Percentiles rank a stretch among this genome's conserved stretches.
Conservation (phyloP, 2,797 vertebrate species). For the Scyliorhinus canicula region DNA sequence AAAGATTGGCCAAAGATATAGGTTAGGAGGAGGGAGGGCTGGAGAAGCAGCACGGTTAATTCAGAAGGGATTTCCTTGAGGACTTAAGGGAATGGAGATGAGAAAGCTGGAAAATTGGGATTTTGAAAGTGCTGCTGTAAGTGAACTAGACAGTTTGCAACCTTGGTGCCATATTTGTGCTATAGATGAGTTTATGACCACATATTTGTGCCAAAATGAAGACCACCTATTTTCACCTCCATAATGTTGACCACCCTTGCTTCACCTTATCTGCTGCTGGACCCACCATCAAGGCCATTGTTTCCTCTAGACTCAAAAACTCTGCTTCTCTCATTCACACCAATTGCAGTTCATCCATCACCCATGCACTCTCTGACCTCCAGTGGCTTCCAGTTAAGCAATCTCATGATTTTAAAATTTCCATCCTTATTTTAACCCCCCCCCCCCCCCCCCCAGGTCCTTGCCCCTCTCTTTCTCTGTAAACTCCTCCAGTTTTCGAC, state of each 20-base stretch:
- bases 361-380: background rate
- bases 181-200: no score
- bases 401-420: background rate
- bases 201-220: background rate
- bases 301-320: background rate
- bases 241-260: background rate
- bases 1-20: background rate
- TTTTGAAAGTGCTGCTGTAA: background rate
- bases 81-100: background rate
- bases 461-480: background rate
- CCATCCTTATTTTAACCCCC: background rate
- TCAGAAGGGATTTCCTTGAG: background rate
- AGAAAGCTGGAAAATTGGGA: no score
- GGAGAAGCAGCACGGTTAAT: background rate
- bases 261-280: background rate
- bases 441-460: background rate
- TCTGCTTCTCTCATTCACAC: background rate
- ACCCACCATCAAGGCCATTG: background rate
- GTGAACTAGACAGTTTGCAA: background rate
- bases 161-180: background rate
- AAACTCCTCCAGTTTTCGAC: background rate
- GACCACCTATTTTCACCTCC: background rate
- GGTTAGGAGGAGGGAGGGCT: background rate
- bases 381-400: background rate
- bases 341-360: background rate